These are phyloP conservation scores for Aptenodytes patagonicus DNA, from an alignment of 2,113 vertebrate genomes.

Conservation along the genomic window DNA sequence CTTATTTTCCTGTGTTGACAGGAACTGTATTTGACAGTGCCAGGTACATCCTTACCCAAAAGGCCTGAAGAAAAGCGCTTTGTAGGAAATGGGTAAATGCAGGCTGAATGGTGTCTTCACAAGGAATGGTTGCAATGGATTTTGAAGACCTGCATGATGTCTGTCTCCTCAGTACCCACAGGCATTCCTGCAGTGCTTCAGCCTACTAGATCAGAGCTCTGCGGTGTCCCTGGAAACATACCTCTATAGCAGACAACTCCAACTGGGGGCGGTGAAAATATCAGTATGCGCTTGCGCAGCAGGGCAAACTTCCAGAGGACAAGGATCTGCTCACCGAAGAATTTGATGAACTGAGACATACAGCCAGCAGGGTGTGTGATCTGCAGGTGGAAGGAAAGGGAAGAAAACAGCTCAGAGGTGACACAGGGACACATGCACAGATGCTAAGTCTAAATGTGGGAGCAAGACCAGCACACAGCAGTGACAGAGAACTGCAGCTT, in stretches of 20 bases:
- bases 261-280: conserved; percentile 95
- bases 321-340: conserved; percentile 97
- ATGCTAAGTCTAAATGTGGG: conserved; percentile 36
- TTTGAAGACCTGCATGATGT: background rate
- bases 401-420: conserved; percentile 8
- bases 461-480: conserved; percentile 18
- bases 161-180: background rate
- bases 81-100: background rate
- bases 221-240: conserved; percentile 66
- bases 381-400: conserved; percentile 69
- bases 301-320: conserved; percentile 97
- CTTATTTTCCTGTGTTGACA: background rate
- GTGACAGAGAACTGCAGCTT: background rate
- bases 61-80: background rate
- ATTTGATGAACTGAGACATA: conserved; percentile 99
- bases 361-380: conserved; percentile 99
- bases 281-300: conserved; percentile 93
- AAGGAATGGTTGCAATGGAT: background rate
- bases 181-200: background rate
- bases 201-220: background rate
- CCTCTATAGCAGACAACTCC: conserved; percentile 98
- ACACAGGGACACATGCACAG: background rate
- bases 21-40: background rate
- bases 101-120: background rate
- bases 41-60: background rate